These are phyloP conservation scores for Drosophila neotestacea DNA, from an alignment of 2,888 invertebrate species.

Conservation along the genomic window DNA sequence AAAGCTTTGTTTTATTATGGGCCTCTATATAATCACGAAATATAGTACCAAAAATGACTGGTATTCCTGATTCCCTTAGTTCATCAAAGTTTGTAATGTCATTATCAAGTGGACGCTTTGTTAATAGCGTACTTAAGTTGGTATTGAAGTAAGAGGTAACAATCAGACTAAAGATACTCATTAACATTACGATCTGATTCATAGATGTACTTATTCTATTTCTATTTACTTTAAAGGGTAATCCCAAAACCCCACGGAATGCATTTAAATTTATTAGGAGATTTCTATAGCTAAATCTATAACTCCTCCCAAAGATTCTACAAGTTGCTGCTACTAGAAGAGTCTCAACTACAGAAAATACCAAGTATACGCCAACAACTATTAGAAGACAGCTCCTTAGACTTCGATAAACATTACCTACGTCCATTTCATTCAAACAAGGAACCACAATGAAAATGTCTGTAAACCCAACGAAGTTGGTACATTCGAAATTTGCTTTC, in stretches of 20 bases:
- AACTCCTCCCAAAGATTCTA: not conserved
- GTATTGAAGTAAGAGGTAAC: constrained; percentile 12
- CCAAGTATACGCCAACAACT: not conserved
- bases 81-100: not conserved
- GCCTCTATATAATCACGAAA: not conserved
- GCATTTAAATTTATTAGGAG: constrained; percentile 1
- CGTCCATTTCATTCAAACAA: constrained; percentile 17
- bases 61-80: not conserved
- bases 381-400: constrained; percentile 5
- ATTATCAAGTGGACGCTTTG: not conserved
- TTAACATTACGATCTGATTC: constrained; percentile 1
- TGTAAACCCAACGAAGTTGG: not conserved
- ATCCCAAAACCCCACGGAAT: not conserved
- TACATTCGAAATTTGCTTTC: not conserved
- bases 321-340: not conserved
- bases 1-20: fast-evolving
- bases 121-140: constrained; percentile 8
- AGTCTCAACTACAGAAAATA: not conserved
- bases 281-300: not conserved
- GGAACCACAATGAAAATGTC: constrained; percentile 38
- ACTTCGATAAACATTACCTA: constrained; percentile 13
- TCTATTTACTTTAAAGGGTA: not conserved
- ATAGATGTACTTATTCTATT: not conserved
- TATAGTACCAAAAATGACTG: not conserved
- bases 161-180: constrained; percentile 11